Evolutionary conservation across 2,797 vertebrate genomes (phyloP), one percentile per base, ranked within the genome.

Genomic region (Esox masquinongy): DNA sequence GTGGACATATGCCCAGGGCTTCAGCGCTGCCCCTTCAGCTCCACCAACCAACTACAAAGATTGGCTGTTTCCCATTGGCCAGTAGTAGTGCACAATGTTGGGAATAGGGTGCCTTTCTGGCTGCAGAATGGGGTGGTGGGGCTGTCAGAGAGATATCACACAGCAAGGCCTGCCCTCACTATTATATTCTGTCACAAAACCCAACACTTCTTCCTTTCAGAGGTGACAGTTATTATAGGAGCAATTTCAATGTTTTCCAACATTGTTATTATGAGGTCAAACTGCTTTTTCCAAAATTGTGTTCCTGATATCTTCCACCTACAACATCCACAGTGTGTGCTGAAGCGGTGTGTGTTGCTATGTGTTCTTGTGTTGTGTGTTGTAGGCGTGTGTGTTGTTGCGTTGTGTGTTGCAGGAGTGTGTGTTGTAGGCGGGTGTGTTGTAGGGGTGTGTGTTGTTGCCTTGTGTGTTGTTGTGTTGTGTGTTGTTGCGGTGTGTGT

Each of bases 1-100:
- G 70, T 79, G 39, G 86, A 69, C 88, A 89, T 91, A 91, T 90
- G 91, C 70, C 84, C 75, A 59, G 29, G 68, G 72, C 78, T 68
- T 70, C 68, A 75, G 68, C 63, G 19, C 50, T 39, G 74, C 34
- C 56, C 8, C 75, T 14, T 50, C 70, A 5, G 51, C 34, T 73
- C 12, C 69, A 7, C 59, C 15, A 63, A 31, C 69, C 34, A 69
- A 72, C 56, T 34, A 53, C 22, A 26, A 24, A 22, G 22, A 8
- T 61, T 9, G 56, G 70, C 22, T 59, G 69, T 36, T 16, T 59
- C 63, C 5, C 39, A 14, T 56, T 63, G 49, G 51, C 31, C 43
- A 11, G 22, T 31, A 72, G 50, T 59, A 59, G 56, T 24, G 22
- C 51, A 9, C 51, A n/a, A 56, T 24, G n/a, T 61, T 22, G 56